A percentile compares a stretch with the other conserved stretches of the same genome.
These are phyloP conservation scores for Scaptomyza graminum DNA, from an alignment of 1,140 invertebrate genomes.

Conservation along the genomic window DNA sequence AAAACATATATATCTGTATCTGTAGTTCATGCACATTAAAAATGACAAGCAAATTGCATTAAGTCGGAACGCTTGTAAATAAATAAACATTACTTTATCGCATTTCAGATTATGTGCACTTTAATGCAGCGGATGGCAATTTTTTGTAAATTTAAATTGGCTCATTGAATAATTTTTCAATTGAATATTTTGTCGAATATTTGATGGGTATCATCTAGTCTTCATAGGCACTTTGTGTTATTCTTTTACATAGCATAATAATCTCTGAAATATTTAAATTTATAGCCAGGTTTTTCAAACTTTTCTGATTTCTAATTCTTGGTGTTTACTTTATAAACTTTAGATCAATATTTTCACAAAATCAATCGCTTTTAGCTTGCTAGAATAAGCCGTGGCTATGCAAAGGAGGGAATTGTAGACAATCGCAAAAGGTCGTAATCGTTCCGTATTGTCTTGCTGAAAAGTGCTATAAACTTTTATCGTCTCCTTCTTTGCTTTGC, in stretches of 20 bases:
- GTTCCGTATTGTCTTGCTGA: conserved; percentile 10
- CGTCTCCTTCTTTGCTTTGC: conserved; percentile 22
- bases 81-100: conserved; percentile 31
- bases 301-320: no score
- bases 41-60: conserved; percentile 44
- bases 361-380: conserved; percentile 36
- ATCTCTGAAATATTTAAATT: no score
- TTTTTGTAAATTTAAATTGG: no score
- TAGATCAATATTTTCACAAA: background rate
- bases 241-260: no score
- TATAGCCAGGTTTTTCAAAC: no score
- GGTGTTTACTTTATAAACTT: no score
- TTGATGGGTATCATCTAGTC: no score
- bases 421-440: background rate
- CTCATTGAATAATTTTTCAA: no score
- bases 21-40: conserved; percentile 4
- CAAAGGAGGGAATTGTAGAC: background rate
- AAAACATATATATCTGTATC: background rate
- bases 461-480: conserved; percentile 52
- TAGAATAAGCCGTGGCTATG: conserved; percentile 31
- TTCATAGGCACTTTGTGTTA: no score
- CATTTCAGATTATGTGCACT: background rate
- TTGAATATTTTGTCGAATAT: no score
- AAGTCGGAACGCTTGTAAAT: conserved; percentile 36
- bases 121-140: no score